Percentiles rank a stretch among this genome's conserved stretches.
These are phyloP conservation scores for Gymnoscelis rufifasciata DNA, from an alignment of 2,888 invertebrate genomes.

Conservation along the genomic window DNA sequence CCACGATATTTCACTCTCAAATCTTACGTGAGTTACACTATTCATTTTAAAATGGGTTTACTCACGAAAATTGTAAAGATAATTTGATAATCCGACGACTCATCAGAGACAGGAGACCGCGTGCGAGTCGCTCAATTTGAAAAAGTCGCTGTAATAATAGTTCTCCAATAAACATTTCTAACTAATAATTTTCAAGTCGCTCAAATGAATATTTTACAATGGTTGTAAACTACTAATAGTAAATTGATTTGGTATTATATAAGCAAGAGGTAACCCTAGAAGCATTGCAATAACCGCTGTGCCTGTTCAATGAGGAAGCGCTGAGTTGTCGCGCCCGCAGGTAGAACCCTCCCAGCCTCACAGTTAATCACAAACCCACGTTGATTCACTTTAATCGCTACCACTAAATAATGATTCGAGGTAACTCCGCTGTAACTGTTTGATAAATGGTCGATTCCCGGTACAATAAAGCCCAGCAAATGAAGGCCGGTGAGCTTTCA, in stretches of 20 bases:
- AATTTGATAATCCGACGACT: no score
- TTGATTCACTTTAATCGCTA: conserved; percentile 44
- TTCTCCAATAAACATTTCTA: no score
- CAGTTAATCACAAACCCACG: conserved; percentile 45
- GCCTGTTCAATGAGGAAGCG: conserved; percentile 60
- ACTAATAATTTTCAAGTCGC: no score
- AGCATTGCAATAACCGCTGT: conserved; percentile 44
- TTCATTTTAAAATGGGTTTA: no score
- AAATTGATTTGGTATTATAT: conserved; percentile 8
- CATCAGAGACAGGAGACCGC: no score
- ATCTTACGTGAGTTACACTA: no score
- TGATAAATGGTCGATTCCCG: conserved; percentile 34
- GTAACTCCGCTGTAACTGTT: conserved; percentile 39
- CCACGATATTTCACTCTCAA: no score
- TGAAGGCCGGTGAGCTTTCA: conserved; percentile 14
- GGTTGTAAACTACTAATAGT: no score
- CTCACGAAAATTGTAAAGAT: no score
- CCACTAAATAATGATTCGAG: conserved; percentile 44
- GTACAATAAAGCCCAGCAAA: conserved; percentile 20
- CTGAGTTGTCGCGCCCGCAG: conserved; percentile 55
- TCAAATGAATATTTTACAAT: no score
- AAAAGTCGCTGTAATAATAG: no score
- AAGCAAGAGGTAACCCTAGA: conserved; percentile 17
- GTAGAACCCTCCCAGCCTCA: conserved; percentile 34
- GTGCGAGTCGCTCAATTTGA: no score